phyloP scores from a whole-genome alignment of 2,888 invertebrate genomes.

The Siphlonurus alternatus region DNA sequence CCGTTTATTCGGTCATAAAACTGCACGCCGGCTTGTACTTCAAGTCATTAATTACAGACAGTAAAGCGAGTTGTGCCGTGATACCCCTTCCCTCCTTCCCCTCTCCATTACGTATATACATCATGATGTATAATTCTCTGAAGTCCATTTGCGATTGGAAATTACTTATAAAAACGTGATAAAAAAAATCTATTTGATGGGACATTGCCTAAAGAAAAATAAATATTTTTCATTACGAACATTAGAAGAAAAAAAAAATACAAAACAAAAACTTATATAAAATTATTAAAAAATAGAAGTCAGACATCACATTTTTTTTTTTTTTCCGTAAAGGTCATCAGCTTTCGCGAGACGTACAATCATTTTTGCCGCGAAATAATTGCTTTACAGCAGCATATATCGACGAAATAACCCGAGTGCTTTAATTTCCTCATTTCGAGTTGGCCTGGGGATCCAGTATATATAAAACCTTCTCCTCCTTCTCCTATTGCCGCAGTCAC shows the following conservation, averaged over 20 bases:
- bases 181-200: background rate
- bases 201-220: background rate
- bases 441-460: background rate
- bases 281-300: background rate
- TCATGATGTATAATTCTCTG: background rate
- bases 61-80: background rate
- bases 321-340: background rate
- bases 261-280: background rate
- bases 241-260: background rate
- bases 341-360: background rate
- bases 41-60: background rate
- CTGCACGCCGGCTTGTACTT: background rate
- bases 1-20: background rate
- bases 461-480: background rate
- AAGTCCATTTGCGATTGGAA: background rate
- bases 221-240: background rate
- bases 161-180: background rate
- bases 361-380: background rate
- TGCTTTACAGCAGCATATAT: background rate
- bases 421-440: slow-evolving; percentile 2
- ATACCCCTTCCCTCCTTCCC: background rate
- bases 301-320: background rate
- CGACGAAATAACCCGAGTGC: background rate
- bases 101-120: too few relatives aligned
- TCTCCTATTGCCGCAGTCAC: background rate